These are phyloP conservation scores for Enteromius paludinosus DNA, from an alignment of 2,797 vertebrate genomes.

Conservation along the genomic window DNA sequence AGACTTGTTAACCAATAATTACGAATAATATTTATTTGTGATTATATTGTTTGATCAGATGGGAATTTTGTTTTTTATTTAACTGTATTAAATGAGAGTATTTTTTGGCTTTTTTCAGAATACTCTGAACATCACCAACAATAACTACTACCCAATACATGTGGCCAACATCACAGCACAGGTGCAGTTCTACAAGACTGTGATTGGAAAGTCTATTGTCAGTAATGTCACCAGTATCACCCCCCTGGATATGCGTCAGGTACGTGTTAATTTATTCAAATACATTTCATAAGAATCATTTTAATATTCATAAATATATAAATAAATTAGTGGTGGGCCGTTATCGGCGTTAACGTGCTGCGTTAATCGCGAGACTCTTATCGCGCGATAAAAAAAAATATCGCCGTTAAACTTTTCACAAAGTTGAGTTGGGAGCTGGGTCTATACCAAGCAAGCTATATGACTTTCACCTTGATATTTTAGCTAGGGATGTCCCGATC, in stretches of 20 bases:
- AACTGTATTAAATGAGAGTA: background rate
- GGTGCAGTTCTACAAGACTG: conserved; percentile 92
- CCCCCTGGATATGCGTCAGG: conserved; percentile 92
- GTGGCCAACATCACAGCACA: conserved; percentile 92
- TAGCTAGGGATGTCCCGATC: no score
- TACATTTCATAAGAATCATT: background rate
- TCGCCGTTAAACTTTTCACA: no score
- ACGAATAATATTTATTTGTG: background rate
- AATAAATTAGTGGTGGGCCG: background rate
- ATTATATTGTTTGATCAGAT: background rate
- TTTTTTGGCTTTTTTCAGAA: conserved; percentile 77
- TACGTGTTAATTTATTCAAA: conserved; percentile 53
- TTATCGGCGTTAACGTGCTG: no score
- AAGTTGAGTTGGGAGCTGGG: no score
- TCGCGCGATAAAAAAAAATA: no score
- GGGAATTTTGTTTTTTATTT: background rate
- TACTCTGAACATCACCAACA: conserved; percentile 95
- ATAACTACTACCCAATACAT: conserved; percentile 92
- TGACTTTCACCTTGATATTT: no score
- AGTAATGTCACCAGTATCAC: conserved; percentile 87
- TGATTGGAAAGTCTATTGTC: conserved; percentile 90
- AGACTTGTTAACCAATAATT: background rate
- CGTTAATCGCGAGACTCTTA: no score
- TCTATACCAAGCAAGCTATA: no score
- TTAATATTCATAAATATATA: background rate